Base-by-base conservation (phyloP, 2,113 vertebrate species). In the Dipodomys stephensi region DNA sequence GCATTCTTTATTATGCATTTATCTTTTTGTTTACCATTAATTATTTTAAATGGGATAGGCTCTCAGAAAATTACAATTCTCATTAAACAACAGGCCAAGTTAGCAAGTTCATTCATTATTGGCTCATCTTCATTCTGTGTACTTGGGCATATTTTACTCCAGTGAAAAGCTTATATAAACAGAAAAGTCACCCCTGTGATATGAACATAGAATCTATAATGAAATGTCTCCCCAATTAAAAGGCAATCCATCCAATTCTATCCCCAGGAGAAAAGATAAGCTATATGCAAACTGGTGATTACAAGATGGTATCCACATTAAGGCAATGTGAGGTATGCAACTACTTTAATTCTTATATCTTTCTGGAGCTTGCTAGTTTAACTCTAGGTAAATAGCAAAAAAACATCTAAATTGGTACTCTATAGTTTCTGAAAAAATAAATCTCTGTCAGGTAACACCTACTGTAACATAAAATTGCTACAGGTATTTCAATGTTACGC, bases 101-200 rank as follows among this genome's bases (percentile, higher is more conserved):
- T 69, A 80, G 46, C 57, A 87, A 53, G 3, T 46, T 57, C 67
- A 5, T 57, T 78, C 46, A 81, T 95, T 89, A 80, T 16, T n/a
- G 65, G 8, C 44, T 87, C 27, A 32, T 92, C 91, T 88, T 92
- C 87, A 64, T 88, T 82, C 76, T 68, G 60, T n/a, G 46, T n/a
- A 22, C 20, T 49, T 57, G 19, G 49, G 90, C 22, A 8, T 30
- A 81, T 92, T 96, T 88, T 69, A 69, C 6, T 69, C 46, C 44
- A 19, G 4, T 3, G 7, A 79, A 94, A 78, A 44, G 88, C 90
- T 64, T 83, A 62, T 30, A 62, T 27, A 89, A 90, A 69, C 69
- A 90, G 79, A 65, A 91, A 89, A 95, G 69, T 86, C 92, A 94
- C 35, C 90, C 20, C 6, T 18, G 35, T 30, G 25, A 82, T n/a